These are phyloP conservation scores for Cervus canadensis DNA, from an alignment of 2,113 vertebrate genomes.

Conservation along the genomic window DNA sequence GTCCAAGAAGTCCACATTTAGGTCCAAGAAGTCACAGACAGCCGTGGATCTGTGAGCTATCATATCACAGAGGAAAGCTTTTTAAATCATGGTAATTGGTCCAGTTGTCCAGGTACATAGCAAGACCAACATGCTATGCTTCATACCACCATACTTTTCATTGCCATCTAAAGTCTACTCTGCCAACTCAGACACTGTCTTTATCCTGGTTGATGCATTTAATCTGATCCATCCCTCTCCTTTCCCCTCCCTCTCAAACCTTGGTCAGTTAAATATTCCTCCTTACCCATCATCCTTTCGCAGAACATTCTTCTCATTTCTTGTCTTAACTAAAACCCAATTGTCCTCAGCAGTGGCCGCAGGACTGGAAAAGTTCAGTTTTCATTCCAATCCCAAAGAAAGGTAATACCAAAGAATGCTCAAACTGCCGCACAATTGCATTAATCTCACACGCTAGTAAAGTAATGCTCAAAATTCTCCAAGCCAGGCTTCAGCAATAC, in stretches of 20 bases:
- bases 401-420: too few relatives aligned
- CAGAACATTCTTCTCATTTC: not conserved
- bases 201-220: not conserved
- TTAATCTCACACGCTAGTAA: too few relatives aligned
- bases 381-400: too few relatives aligned
- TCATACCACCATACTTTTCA: not conserved
- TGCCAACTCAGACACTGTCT: fast-evolving
- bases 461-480: too few relatives aligned
- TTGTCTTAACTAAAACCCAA: not conserved
- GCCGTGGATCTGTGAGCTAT: not conserved
- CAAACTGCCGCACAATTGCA: too few relatives aligned
- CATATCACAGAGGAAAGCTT: not conserved
- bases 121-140: not conserved
- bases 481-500: too few relatives aligned
- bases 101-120: not conserved
- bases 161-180: not conserved
- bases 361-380: too few relatives aligned
- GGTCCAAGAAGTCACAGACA: not conserved
- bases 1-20: too few relatives aligned
- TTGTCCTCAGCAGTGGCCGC: not conserved
- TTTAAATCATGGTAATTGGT: not conserved
- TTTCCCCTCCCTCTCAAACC: not conserved
- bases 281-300: not conserved
- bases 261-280: not conserved
- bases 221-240: not conserved